Percentiles rank a stretch among this genome's conserved stretches.
Evolutionary conservation across 2,888 invertebrate species (phyloP).

Genomic region (Labia minor): DNA sequence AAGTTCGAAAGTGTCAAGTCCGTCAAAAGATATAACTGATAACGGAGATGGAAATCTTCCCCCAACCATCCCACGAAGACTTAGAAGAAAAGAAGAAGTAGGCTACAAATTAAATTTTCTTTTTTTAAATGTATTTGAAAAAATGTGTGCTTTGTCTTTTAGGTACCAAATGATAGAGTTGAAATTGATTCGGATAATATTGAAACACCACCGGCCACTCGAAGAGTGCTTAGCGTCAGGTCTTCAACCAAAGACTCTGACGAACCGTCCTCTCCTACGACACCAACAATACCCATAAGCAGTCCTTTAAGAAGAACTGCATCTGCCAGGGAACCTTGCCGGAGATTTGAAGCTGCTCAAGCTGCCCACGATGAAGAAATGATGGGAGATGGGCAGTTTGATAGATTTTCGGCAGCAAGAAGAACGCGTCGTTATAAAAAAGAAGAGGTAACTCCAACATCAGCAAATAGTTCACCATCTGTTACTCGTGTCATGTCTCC

Average conservation of each 20-base stretch:
- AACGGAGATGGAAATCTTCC: neutral
- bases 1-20: neutral
- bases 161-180: slow-evolving; percentile 49
- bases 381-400: slow-evolving; percentile 55
- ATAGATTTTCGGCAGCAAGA: slow-evolving; percentile 69
- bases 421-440: slow-evolving; percentile 69
- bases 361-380: slow-evolving; percentile 22
- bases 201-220: slow-evolving; percentile 74
- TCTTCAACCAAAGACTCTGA: neutral
- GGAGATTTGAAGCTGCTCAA: neutral
- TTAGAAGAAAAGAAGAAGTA: slow-evolving; percentile 15
- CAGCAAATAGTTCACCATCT: slow-evolving; percentile 38
- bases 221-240: slow-evolving; percentile 48
- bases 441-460: slow-evolving; percentile 39
- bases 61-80: neutral
- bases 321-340: neutral
- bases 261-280: neutral
- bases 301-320: slow-evolving; percentile 5
- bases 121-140: neutral
- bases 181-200: slow-evolving; percentile 86
- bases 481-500: slow-evolving; percentile 34
- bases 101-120: no score
- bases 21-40: neutral
- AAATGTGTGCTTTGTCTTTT: slow-evolving; percentile 22
- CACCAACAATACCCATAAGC: neutral